Conservation (phyloP, 2,888 invertebrate genomes). For the Eilema depressum region DNA sequence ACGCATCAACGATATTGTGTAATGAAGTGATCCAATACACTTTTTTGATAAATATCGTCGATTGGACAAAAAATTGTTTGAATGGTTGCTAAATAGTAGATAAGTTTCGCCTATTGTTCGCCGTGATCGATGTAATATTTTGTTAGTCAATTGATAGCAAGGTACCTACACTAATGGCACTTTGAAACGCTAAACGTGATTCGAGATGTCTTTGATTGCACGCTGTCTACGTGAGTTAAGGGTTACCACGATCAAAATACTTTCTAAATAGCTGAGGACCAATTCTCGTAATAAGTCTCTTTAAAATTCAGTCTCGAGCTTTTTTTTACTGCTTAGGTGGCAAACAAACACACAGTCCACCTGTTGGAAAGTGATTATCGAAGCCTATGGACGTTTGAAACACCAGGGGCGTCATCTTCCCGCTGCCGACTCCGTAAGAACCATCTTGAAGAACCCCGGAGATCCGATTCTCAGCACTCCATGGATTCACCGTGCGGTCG, state of each 20-base stretch:
- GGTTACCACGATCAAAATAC: background rate
- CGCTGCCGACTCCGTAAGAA: no score
- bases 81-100: background rate
- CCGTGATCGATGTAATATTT: background rate
- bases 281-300: no score
- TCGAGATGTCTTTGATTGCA: background rate
- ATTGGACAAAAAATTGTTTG: background rate
- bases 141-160: background rate
- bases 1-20: background rate
- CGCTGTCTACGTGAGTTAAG: background rate
- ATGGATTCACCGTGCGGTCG: no score
- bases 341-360: no score
- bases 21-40: background rate
- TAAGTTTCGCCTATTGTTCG: constrained; percentile 1
- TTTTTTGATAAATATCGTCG: constrained; percentile 1
- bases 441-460: no score
- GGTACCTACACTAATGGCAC: background rate
- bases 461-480: no score
- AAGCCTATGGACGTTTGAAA: no score
- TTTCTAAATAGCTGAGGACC: background rate
- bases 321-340: no score
- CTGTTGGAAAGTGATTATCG: no score
- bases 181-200: background rate
- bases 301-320: no score
- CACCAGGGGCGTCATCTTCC: no score